Percentiles rank a stretch among this genome's conserved stretches.
Evolutionary conservation across 53 echinoderm and acorn worm genomes (phyloP).

Genomic region (Luidia sarsii): DNA sequence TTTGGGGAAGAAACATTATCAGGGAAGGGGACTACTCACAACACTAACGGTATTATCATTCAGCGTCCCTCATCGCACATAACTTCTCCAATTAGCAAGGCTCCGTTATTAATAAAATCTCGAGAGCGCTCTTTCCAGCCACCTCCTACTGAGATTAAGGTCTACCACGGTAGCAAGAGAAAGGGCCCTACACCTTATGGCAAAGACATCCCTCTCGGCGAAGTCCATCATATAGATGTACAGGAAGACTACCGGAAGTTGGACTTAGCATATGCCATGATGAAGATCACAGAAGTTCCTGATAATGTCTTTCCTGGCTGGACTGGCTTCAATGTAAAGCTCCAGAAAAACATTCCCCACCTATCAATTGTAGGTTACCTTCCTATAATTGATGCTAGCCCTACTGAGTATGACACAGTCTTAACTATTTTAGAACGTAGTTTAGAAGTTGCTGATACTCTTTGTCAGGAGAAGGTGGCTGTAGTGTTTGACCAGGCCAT

Average conservation of each 20-base stretch:
- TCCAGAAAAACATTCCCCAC: slow-evolving; percentile 32
- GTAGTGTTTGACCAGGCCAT: slow-evolving; percentile 76
- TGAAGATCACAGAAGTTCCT: slow-evolving; percentile 1
- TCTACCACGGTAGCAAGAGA: slow-evolving; percentile 13
- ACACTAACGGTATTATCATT: too few species aligned
- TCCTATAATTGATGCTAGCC: slow-evolving; percentile 72
- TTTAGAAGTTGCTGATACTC: slow-evolving; percentile 39
- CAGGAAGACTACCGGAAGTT: neutral
- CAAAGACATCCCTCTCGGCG: too few species aligned
- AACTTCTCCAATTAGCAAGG: too few species aligned
- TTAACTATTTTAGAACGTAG: slow-evolving; percentile 59
- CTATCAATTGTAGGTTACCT: slow-evolving; percentile 61
- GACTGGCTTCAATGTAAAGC: slow-evolving; percentile 60
- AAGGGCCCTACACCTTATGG: slow-evolving; percentile 32
- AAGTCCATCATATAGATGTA: neutral
- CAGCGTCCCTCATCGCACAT: too few species aligned
- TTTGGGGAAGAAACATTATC: too few species aligned
- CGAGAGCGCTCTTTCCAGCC: slow-evolving; percentile 24
- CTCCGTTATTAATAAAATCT: slow-evolving; percentile 49
- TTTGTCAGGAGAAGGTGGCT: slow-evolving; percentile 39
- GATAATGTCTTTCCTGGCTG: slow-evolving; percentile 12
- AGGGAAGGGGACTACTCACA: too few species aligned
- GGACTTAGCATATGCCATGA: slow-evolving; percentile 12
- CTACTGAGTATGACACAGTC: slow-evolving; percentile 71
- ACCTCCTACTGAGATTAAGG: neutral